These are phyloP conservation scores for Junonia oenone DNA, from an alignment of 2,888 invertebrate species.

Conservation along the genomic window DNA sequence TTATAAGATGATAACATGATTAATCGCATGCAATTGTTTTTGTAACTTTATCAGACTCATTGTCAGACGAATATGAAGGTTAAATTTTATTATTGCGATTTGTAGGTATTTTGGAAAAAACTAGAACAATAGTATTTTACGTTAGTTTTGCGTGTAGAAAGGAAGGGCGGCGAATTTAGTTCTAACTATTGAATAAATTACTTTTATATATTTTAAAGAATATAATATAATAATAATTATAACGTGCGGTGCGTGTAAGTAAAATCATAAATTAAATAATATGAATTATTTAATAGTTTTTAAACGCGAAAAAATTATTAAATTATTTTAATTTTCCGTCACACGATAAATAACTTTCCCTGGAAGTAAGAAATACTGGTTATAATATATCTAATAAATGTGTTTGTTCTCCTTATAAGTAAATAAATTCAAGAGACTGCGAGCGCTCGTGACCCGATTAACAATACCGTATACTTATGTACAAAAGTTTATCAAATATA, in stretches of 20 bases:
- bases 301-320: background rate
- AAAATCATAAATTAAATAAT: background rate
- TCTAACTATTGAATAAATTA: too few relatives aligned
- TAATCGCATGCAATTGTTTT: background rate
- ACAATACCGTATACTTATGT: constrained; percentile 12
- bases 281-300: background rate
- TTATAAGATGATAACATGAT: too few relatives aligned
- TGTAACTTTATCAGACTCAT: too few relatives aligned
- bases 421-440: constrained; percentile 26
- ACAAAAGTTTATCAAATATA: background rate
- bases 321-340: background rate
- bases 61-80: too few relatives aligned
- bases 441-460: constrained; percentile 27
- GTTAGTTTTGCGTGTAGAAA: too few relatives aligned
- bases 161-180: too few relatives aligned
- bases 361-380: too few relatives aligned
- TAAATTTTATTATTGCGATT: background rate
- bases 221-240: too few relatives aligned
- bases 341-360: too few relatives aligned
- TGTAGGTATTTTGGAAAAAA: background rate
- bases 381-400: constrained; percentile 3
- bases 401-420: constrained; percentile 5
- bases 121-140: too few relatives aligned
- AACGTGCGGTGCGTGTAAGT: background rate
- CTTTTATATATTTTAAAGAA: too few relatives aligned